Evolutionary conservation across 2,113 vertebrate genomes (phyloP), one percentile per base, ranked within the genome.

Genomic region (Ceuthmochares aereus): DNA sequence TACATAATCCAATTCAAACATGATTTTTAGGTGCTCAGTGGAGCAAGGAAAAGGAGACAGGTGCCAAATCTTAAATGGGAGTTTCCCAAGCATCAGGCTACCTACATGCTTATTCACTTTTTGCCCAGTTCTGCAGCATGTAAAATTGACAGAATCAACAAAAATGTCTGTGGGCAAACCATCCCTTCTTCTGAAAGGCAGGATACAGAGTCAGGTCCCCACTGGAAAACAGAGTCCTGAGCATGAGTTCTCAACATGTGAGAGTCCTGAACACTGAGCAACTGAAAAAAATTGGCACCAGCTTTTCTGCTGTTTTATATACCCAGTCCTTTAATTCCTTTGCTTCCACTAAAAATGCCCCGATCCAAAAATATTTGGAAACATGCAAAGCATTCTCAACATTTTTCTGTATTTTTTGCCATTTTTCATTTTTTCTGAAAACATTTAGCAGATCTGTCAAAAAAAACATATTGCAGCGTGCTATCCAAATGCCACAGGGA

Each of bases 201-300:
- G 30, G 23, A 68, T 30, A 40, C 9, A 15, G 27, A 58, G 6
- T 23, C 7, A 2, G 4, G 9, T 19, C 4, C 21, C 26, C 37
- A 20, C 0, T 30, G 23, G 14, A 12, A 73, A 34, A 70, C 7
- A 30, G 14, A 55, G 2, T 37, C 37, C 11, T 29, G 36, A 56
- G n/a, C 26, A 21, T 6, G 9, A 75, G 29, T 15, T 37, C 30
- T 64, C 81, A 64, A 8, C 4, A 4, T 8, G 4, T 0, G 0
- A 83, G 8, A 12, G 14, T 40, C n/a, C 62, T 79, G 19, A 68
- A 16, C 11, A 47, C 17, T 10, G 4, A 49, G 19, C 12, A 55
- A 36, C 14, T 16, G 15, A 29, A 18, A 72, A 86, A 73, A 21
- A 7, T 16, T 69, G 16, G 22, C 37, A 51, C 5, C 40, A 54